Evolutionary conservation across 2,797 vertebrate species (phyloP).

Genomic region (Lerista edwardsae): DNA sequence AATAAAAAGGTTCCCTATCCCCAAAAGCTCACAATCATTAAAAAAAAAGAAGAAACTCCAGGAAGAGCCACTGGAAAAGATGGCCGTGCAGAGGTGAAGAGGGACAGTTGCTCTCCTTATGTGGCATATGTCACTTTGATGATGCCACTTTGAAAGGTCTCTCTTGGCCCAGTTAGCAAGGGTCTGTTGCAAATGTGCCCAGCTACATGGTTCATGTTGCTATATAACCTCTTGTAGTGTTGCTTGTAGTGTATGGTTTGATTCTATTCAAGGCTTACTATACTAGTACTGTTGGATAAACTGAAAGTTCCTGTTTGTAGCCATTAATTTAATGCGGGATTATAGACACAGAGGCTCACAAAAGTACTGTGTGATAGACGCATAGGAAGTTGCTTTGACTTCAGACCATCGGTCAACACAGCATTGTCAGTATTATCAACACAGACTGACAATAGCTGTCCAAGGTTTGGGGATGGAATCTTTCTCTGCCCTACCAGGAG

Average conservation of each 20-base stretch:
- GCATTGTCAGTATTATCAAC: too few relatives aligned
- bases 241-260: slow-evolving; percentile 55
- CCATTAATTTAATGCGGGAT: slow-evolving; percentile 19
- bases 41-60: too few relatives aligned
- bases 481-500: too few relatives aligned
- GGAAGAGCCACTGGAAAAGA: too few relatives aligned
- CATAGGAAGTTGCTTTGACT: neutral
- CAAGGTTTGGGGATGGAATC: too few relatives aligned
- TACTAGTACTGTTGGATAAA: slow-evolving; percentile 45
- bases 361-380: neutral
- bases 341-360: slow-evolving; percentile 6
- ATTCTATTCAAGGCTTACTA: slow-evolving; percentile 47
- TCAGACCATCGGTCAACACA: neutral
- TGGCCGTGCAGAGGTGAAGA: too few relatives aligned
- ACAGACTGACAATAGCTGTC: too few relatives aligned
- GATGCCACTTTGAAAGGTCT: too few relatives aligned
- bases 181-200: slow-evolving; percentile 14
- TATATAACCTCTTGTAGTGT: slow-evolving; percentile 30
- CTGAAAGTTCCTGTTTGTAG: slow-evolving; percentile 1
- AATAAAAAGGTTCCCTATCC: too few relatives aligned
- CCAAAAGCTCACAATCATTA: too few relatives aligned
- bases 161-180: neutral
- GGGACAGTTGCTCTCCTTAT: too few relatives aligned
- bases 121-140: too few relatives aligned
- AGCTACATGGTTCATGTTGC: slow-evolving; percentile 45